Base-by-base conservation (phyloP, 1,140 invertebrate genomes). In the Eurytemora carolleeae region DNA sequence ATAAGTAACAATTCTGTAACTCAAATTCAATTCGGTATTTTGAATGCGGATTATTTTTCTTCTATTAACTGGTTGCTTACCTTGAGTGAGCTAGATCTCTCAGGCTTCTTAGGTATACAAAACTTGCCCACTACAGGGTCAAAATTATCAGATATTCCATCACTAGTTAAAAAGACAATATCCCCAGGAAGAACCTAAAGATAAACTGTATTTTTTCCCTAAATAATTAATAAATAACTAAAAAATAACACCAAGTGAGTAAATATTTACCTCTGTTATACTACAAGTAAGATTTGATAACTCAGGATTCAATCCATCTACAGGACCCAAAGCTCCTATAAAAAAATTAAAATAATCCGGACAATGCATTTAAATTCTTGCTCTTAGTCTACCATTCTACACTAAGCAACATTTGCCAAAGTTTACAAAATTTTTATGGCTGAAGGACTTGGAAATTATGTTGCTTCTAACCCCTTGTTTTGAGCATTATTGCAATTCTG, bases 111-210 rank as follows among this genome's bases (percentile, higher is more conserved):
- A 17, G 79, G 77, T 18, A 85, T 74, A n/a, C 86, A 86, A 71
- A 93, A 88, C 73, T 89, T 89, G 3, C 88, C 89, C 61, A 93
- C 89, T 53, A 92, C 88, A 1, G 89, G 90, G 75, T 93, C 89
- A 71, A 92, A 90, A 70, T 93, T 93, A 69, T 93, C 89, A 15
- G 86, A 88, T 23, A 93, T 81, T n/a, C 89, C 89, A 70, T 93
- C 89, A 18, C 84, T 87, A 1, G 87, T 89, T 16, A 94, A 76
- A 70, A 91, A 88, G 25, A 94, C 83, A 65, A 92, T 82, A 70
- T 93, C 90, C 12, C 84, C 86, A 31, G 77, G 71, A 57, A 88
- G 83, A 18, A 63, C 62, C 26, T 63, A 19, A 52, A 7, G 23
- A 44, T 24, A 44, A 44, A 44, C 7, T 44, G 7, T 44, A 44